Base-by-base conservation (phyloP, 2,888 invertebrate species). In the Dryobotodes eremita region DNA sequence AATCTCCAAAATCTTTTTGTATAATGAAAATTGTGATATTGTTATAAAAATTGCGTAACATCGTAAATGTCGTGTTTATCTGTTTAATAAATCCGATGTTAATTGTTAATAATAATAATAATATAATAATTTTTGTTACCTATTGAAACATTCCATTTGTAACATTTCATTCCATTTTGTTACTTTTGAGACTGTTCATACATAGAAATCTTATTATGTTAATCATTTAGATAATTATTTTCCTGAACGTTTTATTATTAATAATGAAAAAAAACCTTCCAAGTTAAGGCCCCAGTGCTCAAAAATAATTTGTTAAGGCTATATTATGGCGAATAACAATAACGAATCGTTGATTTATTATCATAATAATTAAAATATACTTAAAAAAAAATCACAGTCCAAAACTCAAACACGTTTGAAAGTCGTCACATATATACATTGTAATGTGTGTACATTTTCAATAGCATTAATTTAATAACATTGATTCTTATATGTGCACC, bases 11-110 rank as follows among this genome's bases (percentile, higher is more conserved):
- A 92, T 95, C 94, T 94, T 95, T 95, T 94, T 95, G 96, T 96
- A 96, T 96, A 96, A 96, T 96, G 93, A 97, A 97, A 96, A 97
- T 95, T 97, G 97, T 97, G 97, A 97, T 97, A 97, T 96, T 96
- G 96, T 97, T 96, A 96, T 95, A 94, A 95, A 90, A 94, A 91
- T 94, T 86, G 94, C 92, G 91, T 91, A 92, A 90, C 92, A 94
- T 94, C 92, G 90, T 95, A 93, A 93, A 89, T 93, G 91, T 94
- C 94, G 91, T 94, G 92, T 95, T 93, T 94, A 91, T 89, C 91
- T 92, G 92, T 94, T 93, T 94, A 77, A 89, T 82, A 90, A 86
- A 88, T 91, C 90, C 86, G 89, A 87, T 93, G 92, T 94, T 94
- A 88, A 92, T 90, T 93, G 93, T 94, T 94, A 90, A 72, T 79